Evolutionary conservation across 2,888 invertebrate species (phyloP).

Genomic region (Pristionchus arcanus): DNA sequence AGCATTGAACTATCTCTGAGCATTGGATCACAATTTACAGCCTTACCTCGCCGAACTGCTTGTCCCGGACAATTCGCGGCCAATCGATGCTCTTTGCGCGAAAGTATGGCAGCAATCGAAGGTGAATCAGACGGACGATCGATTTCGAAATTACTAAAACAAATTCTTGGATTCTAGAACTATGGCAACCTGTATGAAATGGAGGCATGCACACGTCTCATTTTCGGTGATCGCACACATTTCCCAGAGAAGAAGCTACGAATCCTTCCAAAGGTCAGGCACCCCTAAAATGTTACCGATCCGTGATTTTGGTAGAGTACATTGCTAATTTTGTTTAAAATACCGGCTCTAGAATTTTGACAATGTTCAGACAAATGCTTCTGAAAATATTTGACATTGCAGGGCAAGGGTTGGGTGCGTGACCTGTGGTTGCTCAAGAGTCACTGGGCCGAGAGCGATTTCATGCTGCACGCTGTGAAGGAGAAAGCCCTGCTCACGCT

Average conservation of each 20-base stretch:
- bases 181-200: background rate
- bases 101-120: background rate
- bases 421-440: background rate
- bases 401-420: background rate
- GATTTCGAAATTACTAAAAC: background rate
- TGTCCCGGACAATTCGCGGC: background rate
- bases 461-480: background rate
- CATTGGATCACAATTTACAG: background rate
- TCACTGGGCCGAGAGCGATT: background rate
- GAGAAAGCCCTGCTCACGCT: background rate
- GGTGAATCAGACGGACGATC: background rate
- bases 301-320: no score
- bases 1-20: no score
- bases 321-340: no score
- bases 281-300: no score
- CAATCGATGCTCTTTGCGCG: background rate
- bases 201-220: background rate
- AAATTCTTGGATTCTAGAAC: background rate
- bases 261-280: background rate
- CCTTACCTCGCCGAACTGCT: background rate
- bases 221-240: conserved; percentile 1
- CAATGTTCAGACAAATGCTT: no score
- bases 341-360: no score
- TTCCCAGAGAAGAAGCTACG: background rate
- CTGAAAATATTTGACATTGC: no score